Evolutionary conservation across 2,888 invertebrate species (phyloP), one percentile per base, ranked within the genome.

Genomic region (Sarcophaga carnaria): DNA sequence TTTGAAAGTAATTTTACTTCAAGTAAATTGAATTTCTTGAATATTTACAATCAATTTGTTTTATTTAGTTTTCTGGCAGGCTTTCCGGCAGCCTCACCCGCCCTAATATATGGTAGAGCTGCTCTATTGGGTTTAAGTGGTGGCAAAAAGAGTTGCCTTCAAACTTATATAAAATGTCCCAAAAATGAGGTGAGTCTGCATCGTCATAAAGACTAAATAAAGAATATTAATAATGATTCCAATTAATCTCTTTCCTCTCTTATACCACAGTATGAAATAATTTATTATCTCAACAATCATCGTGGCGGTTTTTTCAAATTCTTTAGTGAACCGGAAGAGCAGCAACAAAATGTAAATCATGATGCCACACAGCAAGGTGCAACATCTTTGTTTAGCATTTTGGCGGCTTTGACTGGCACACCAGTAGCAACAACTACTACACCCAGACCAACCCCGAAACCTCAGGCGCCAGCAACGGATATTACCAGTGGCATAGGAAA

Each of bases 261-360:
- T 71, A 49, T 49, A 22, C 17, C n/a, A 25, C 95, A 96, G 49
- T 96, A 96, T 88, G 95, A 95, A 89, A 94, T 97, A 12, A 95
- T 97, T 60, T 94, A 96, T 91, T 97, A 97, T 92, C 94, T 97
- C 75, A 97, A 97, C 93, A 97, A 97, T 92, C 96, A 97, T 91
- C 97, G 97, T 81, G 97, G 97, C 63, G 97, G 97, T 2, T 97
- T 97, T 93, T 97, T 97, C 91, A 94, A 96, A 86, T 97, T 96
- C 91, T 97, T 97, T 91, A 96, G 95, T 87, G 94, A 94, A 59
- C 90, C 94, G 64, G 94, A 94, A 77, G 92, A 93, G 82, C 94
- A 90, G 66, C 82, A 86, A 6, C 75, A 85, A 45, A 79, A 60
- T 47, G 78, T 82, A 37, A 62, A 85, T 47, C 81, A 85, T 45